These are phyloP conservation scores for Cyanistes caeruleus DNA, from an alignment of 2,113 vertebrate species.

Conservation along the genomic window DNA sequence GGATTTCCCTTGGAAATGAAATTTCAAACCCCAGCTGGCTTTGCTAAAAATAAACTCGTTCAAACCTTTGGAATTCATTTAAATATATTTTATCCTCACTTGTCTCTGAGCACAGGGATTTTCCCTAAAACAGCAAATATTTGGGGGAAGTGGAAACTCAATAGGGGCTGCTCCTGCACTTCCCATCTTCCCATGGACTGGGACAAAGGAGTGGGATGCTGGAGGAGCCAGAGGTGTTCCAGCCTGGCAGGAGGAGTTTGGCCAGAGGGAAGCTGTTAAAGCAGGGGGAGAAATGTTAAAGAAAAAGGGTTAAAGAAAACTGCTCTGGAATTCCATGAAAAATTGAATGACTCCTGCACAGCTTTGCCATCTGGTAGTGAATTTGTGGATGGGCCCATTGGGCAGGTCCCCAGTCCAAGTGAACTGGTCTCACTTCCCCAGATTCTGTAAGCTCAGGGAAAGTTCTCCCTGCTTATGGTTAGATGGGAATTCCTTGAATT, in stretches of 20 bases:
- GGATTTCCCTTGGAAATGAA: not conserved
- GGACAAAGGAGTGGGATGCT: accelerated
- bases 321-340: not conserved
- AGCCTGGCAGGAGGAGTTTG: accelerated
- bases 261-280: not conserved
- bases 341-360: not conserved
- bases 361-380: not conserved
- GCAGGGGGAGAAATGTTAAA: not conserved
- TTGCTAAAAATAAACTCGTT: not conserved
- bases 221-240: accelerated
- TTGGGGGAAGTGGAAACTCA: not conserved
- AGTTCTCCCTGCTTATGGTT: not conserved
- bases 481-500: not conserved
- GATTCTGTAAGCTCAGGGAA: not conserved
- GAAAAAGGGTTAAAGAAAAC: not conserved
- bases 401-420: not conserved
- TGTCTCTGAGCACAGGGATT: not conserved
- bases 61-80: not conserved
- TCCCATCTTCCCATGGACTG: accelerated
- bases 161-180: not conserved
- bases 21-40: not conserved
- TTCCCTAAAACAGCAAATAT: not conserved
- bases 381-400: accelerated
- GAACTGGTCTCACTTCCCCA: not conserved
- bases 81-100: not conserved